These are phyloP conservation scores for Pipistrellus pipistrellus DNA, from an alignment of 2,797 vertebrate genomes.

Conservation along the genomic window DNA sequence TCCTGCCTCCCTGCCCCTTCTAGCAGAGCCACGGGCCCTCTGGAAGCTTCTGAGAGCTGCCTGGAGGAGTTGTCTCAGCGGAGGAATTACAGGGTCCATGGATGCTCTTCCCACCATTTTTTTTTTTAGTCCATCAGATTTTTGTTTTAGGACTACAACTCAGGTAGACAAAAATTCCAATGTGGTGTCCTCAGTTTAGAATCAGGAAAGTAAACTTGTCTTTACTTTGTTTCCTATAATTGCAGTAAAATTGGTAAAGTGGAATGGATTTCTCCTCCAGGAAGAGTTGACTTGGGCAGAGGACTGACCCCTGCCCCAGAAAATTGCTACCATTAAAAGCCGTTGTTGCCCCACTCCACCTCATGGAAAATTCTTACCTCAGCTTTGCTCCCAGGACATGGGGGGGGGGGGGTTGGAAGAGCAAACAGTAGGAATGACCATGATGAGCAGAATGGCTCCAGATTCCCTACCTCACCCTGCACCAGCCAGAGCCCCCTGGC, in stretches of 20 bases:
- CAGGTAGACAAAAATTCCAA: neutral
- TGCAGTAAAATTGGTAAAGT: neutral
- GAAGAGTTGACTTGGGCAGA: neutral
- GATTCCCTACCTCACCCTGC: neutral
- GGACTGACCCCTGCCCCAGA: neutral
- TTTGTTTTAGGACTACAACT: slow-evolving; percentile 1
- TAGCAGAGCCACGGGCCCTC: neutral
- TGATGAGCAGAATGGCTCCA: neutral
- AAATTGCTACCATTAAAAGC: neutral
- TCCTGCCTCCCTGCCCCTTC: neutral
- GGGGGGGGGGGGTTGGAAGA: too few relatives aligned
- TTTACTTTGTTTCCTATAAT: slow-evolving; percentile 38
- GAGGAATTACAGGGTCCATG: neutral
- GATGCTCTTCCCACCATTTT: neutral
- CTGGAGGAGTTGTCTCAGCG: neutral
- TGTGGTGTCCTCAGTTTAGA: neutral
- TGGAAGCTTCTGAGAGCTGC: neutral
- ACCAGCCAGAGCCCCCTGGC: neutral
- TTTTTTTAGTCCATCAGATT: neutral
- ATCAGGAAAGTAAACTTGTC: slow-evolving; percentile 44
- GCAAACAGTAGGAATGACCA: neutral
- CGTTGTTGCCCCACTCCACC: neutral
- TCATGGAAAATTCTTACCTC: neutral
- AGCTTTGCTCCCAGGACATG: neutral
- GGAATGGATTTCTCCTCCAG: slow-evolving; percentile 44